Evolutionary conservation across 2,113 vertebrate species (phyloP).

Genomic region (Emydura subglobosa): DNA sequence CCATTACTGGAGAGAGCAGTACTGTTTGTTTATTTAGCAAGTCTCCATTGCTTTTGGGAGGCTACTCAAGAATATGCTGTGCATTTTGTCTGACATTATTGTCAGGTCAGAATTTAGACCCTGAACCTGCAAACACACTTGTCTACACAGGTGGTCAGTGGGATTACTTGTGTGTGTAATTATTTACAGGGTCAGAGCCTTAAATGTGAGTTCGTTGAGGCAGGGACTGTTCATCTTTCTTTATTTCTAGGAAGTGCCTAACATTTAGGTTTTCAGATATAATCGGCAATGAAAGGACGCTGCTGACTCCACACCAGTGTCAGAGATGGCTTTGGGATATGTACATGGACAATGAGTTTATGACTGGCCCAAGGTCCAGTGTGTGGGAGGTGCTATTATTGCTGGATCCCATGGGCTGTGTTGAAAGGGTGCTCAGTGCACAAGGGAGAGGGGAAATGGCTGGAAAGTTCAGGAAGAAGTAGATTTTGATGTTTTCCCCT

Average conservation of each 20-base stretch:
- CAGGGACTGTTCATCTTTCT: not conserved
- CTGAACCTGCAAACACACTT: not conserved
- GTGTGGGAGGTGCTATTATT: not conserved
- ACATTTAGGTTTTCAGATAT: not conserved
- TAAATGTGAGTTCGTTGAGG: not conserved
- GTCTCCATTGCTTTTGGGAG: not conserved
- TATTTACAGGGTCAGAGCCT: not conserved
- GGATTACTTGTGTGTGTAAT: not conserved
- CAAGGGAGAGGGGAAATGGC: not conserved
- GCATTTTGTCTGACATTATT: not conserved
- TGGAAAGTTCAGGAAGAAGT: not conserved
- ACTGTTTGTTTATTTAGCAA: not conserved
- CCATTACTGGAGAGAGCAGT: not conserved
- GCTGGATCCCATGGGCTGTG: not conserved
- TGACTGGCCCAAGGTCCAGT: not conserved
- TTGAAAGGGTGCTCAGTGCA: not conserved
- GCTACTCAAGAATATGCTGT: not conserved
- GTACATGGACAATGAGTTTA: not conserved
- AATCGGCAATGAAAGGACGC: not conserved
- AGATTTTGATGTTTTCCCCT: not conserved
- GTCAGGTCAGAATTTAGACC: not conserved
- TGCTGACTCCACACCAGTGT: not conserved
- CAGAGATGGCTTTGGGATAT: not conserved
- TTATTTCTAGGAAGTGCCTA: not conserved
- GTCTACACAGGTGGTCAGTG: not conserved